Evolutionary conservation across 2,888 invertebrate genomes (phyloP), one percentile per base, ranked within the genome.

Genomic region (Tethea ocularis): DNA sequence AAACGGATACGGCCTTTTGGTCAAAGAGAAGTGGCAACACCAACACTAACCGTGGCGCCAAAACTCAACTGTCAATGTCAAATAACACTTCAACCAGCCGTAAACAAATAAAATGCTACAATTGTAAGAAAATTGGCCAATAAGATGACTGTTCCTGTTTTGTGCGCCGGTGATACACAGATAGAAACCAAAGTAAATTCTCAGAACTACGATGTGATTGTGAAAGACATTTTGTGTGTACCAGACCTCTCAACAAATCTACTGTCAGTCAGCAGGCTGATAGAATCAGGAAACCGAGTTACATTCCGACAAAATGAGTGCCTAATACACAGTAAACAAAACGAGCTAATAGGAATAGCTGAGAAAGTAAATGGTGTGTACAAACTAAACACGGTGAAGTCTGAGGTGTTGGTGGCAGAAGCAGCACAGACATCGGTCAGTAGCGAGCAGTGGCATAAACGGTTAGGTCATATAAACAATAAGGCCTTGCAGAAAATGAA

Each of bases 401-500:
- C 23, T 15, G 52, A 24, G 13, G 2, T 1, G 2, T 41, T n/a
- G 1, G 51, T 64, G 24, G 17, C 65, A 17, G 56, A 60, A 54
- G 38, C 60, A 51, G 36, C 41, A 4, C 24, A 41, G 51, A 33
- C n/a, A 29, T 23, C 51, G 6, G 5, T 36, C 24, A 24, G 24
- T 5, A 20, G 52, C 20, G 46, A 51, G 8, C 24, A 60, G 5
- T 70, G 71, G 71, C 69, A 69, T 51, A 52, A 66, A 38, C 56
- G 68, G 38, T 24, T 66, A 24, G 69, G 65, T 1, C 72, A 70
- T 51, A 56, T 70, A 1, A 72, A 70, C 38, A 68, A 57, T n/a
- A 62, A 53, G 1, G 51, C 62, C 46, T 52, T 62, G 52, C 65
- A 68, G 15, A 53, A 46, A 10, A 70, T 73, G 69, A 71, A 46